These are phyloP conservation scores for Macaca nemestrina DNA, from an alignment of 2,113 vertebrate genomes.

Conservation along the genomic window DNA sequence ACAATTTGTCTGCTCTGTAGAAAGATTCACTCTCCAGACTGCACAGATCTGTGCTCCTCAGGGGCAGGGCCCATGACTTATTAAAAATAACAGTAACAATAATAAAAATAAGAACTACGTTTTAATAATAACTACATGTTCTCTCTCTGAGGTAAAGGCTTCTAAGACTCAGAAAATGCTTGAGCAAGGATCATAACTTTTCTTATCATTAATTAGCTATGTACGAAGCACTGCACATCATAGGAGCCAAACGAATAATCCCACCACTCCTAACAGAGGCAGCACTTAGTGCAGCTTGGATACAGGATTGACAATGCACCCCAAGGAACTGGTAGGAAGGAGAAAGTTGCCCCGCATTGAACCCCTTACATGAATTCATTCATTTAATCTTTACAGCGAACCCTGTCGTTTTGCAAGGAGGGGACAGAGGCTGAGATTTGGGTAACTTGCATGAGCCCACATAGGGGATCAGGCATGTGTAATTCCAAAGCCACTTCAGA, in stretches of 20 bases:
- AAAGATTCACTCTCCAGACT: background rate
- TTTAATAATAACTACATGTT: background rate
- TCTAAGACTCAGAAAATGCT: background rate
- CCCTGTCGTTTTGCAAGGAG: background rate
- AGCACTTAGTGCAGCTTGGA: background rate
- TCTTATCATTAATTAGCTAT: background rate
- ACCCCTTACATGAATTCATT: background rate
- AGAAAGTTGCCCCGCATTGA: background rate
- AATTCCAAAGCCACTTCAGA: background rate
- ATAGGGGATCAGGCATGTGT: background rate
- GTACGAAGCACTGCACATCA: background rate
- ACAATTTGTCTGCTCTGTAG: background rate
- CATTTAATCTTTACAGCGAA: background rate
- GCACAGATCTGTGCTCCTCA: background rate
- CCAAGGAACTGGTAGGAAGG: background rate
- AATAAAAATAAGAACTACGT: background rate
- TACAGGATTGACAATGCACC: accelerated
- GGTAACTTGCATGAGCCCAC: background rate
- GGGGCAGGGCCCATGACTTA: background rate
- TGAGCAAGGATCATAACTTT: background rate
- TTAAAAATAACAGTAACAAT: background rate
- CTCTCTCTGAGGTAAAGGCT: background rate
- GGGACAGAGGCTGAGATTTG: background rate
- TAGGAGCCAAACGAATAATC: background rate
- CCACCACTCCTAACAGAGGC: background rate